Conservation (phyloP, 64 coral and sea anemone genomes). For the Montipora foliosa region DNA sequence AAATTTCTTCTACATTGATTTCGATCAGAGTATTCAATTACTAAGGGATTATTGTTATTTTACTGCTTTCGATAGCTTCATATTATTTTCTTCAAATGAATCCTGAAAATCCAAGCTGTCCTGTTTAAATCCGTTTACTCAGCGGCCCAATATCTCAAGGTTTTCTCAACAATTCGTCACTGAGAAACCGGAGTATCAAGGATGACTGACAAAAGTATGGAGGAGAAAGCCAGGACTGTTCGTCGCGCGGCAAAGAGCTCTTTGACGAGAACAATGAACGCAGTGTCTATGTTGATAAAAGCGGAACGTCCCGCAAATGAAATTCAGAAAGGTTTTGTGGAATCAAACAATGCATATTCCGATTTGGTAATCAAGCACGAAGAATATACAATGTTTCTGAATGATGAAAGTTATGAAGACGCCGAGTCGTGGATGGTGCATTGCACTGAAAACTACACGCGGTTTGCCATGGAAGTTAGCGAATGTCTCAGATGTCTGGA, state of each 20-base stretch:
- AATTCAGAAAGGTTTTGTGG: slow-evolving; percentile 5
- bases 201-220: background rate
- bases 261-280: background rate
- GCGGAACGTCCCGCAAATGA: slow-evolving; percentile 24
- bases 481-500: no score
- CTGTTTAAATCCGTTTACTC: background rate
- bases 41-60: background rate
- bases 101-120: background rate
- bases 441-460: background rate
- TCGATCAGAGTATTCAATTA: background rate
- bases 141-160: background rate
- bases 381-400: slow-evolving; percentile 44
- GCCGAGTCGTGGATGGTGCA: slow-evolving; percentile 50
- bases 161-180: background rate
- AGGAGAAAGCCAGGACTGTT: background rate
- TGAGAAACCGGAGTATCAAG: background rate
- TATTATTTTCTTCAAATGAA: background rate
- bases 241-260: background rate
- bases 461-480: no score
- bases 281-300: background rate
- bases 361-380: slow-evolving; percentile 41
- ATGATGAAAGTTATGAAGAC: slow-evolving; percentile 59
- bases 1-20: background rate
- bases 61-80: background rate
- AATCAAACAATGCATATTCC: slow-evolving; percentile 8